Evolutionary conservation across 2,797 vertebrate genomes (phyloP).

Genomic region (Cuculus canorus): DNA sequence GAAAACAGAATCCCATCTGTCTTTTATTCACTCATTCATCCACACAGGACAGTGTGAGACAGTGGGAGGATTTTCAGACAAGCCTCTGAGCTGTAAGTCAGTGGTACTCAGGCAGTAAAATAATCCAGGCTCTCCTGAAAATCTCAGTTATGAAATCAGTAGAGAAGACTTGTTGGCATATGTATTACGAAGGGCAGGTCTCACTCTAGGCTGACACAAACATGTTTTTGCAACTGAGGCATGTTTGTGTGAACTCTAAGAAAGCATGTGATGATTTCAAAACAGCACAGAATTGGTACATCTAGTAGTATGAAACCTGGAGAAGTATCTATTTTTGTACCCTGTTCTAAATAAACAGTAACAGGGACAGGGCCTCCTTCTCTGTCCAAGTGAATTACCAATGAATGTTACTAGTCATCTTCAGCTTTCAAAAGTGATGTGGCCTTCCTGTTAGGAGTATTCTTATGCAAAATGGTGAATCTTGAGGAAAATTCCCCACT

Average conservation of each 20-base stretch:
- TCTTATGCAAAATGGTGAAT: not conserved
- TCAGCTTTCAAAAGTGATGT: not conserved
- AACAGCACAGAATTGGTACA: slow-evolving; percentile 47
- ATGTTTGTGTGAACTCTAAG: slow-evolving; percentile 41
- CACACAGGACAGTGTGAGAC: not conserved
- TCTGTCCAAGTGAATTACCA: not conserved
- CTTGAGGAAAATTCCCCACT: not conserved
- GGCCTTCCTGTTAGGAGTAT: not conserved
- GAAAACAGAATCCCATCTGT: not conserved
- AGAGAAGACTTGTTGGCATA: not conserved
- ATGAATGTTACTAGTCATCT: not conserved
- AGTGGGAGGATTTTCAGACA: slow-evolving; percentile 1
- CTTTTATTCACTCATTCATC: not conserved
- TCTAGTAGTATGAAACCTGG: slow-evolving; percentile 34
- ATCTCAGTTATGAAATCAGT: not conserved
- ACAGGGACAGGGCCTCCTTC: not conserved
- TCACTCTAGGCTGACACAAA: slow-evolving; percentile 38
- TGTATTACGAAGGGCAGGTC: slow-evolving; percentile 38
- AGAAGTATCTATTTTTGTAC: slow-evolving; percentile 27
- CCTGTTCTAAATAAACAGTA: slow-evolving; percentile 29
- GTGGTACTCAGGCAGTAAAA: not conserved
- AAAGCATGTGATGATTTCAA: slow-evolving; percentile 52
- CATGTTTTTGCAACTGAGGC: slow-evolving; percentile 55
- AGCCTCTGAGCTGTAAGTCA: not conserved
- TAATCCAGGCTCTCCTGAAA: slow-evolving; percentile 17